Conservation (phyloP, 2,888 invertebrate genomes). For the Coecobrya sp. region DNA sequence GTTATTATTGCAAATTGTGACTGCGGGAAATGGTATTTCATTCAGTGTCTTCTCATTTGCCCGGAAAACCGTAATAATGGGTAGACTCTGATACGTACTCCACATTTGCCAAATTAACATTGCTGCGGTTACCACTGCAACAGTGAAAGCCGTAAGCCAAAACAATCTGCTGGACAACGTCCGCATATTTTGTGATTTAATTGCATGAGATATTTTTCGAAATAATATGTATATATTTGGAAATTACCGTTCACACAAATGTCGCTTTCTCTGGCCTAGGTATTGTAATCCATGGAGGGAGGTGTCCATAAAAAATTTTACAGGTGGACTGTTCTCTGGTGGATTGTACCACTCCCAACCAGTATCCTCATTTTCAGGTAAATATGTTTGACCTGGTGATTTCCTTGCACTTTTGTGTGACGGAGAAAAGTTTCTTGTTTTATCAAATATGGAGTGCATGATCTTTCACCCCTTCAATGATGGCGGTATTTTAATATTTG, state of each 20-base stretch:
- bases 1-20: slow-evolving; percentile 84
- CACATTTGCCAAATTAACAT: slow-evolving; percentile 79
- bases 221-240: no score
- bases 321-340: slow-evolving; percentile 19
- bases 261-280: slow-evolving; percentile 80
- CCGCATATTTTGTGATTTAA: no score
- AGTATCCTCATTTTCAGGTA: background rate
- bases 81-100: slow-evolving; percentile 76
- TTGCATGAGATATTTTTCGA: no score
- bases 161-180: slow-evolving; percentile 74
- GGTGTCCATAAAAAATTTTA: slow-evolving; percentile 79
- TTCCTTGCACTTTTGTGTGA: background rate
- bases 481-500: background rate
- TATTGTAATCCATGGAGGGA: slow-evolving; percentile 84
- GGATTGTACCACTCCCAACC: slow-evolving; percentile 72
- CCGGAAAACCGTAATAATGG: slow-evolving; percentile 83
- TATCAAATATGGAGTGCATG: background rate
- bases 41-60: slow-evolving; percentile 75
- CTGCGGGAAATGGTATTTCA: slow-evolving; percentile 83
- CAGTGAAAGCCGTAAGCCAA: slow-evolving; percentile 80
- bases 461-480: background rate
- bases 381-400: background rate
- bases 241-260: slow-evolving; percentile 82
- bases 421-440: background rate
- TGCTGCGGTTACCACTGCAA: slow-evolving; percentile 59